Base-by-base conservation (phyloP, 2,888 invertebrate genomes). In the Erannis defoliaria region DNA sequence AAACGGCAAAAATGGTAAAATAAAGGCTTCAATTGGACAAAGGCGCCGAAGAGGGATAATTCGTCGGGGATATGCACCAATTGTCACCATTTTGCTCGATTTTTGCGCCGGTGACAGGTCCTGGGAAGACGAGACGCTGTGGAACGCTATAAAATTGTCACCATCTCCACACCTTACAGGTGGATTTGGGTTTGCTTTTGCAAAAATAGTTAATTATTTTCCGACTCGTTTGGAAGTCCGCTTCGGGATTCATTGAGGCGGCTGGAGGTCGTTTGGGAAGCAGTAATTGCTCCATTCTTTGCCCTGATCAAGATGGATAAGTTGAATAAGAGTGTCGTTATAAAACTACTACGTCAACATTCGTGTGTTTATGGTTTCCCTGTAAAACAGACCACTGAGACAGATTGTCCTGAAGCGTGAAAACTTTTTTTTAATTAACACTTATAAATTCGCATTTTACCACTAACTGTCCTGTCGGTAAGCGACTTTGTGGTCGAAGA, bases 21-120 rank as follows among this genome's bases (percentile, higher is more conserved):
- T 90, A 91, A 92, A 90, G 89, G 85, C 56, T 85, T 85, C 89
- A 89, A 90, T 89, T 90, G 87, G 85, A 90, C 92, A 92, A 90
- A 92, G 92, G 89, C 91, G 89, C 91, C 92, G 93, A 90, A 88
- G 79, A 77, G 76, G 86, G 88, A 90, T 92, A 92, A 92, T 92
- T 92, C 91, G 89, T 89, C 83, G 86, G 79, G 86, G 85, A 90
- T 92, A 92, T 92, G 93, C 92, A 91, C 92, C 91, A 92, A 92
- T 92, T 90, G 92, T 88, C 92, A 90, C 92, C 78, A 85, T 90
- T 88, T 89, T 91, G 85, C 74, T 88, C 80, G 75, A 72, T 89
- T 91, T 88, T 81, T 78, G 78, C 78, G 78, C 79, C 77, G 74
- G 69, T 84, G 90, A 89, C 86, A 79, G 70, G 74, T 67, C 80